Conservation (phyloP, 2,113 vertebrate genomes). For the Dryoscopus gambensis region DNA sequence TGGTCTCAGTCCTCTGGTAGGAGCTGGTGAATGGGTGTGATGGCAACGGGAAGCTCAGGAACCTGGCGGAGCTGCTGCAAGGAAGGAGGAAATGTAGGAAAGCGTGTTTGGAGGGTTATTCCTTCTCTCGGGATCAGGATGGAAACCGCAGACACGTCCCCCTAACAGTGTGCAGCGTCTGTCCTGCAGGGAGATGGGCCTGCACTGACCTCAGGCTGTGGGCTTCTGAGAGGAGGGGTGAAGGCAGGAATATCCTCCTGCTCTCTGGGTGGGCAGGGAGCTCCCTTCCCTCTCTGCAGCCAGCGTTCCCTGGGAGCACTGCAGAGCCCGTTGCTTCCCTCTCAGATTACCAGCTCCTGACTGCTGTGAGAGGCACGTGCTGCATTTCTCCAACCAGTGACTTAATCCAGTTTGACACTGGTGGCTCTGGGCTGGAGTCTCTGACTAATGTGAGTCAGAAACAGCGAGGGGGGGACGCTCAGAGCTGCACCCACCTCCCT, state of each 20-base stretch:
- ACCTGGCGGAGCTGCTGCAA: not conserved
- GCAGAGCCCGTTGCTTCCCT: not conserved
- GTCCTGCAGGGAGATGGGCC: not conserved
- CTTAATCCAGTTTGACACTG: not conserved
- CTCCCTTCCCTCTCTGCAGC: not conserved
- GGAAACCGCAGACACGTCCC: not conserved
- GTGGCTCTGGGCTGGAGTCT: not conserved
- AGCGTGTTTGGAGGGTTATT: not conserved
- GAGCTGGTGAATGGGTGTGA: not conserved
- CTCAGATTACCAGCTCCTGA: not conserved
- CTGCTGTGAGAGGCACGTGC: not conserved
- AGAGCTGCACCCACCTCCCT: not conserved
- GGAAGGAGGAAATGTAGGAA: not conserved
- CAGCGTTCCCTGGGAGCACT: not conserved
- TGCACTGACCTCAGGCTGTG: not conserved
- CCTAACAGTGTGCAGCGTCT: not conserved
- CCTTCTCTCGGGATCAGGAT: not conserved
- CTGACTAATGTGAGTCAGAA: not conserved
- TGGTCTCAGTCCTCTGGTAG: not conserved
- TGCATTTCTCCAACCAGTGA: not conserved
- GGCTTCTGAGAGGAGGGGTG: not conserved
- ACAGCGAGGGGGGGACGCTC: fast-evolving
- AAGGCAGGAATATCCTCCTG: not conserved
- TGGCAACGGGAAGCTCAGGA: not conserved
- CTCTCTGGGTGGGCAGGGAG: not conserved